A percentile compares a stretch with the other conserved stretches of the same genome.
Evolutionary conservation across 2,113 vertebrate species (phyloP).

Genomic region (Eclectus roratus): DNA sequence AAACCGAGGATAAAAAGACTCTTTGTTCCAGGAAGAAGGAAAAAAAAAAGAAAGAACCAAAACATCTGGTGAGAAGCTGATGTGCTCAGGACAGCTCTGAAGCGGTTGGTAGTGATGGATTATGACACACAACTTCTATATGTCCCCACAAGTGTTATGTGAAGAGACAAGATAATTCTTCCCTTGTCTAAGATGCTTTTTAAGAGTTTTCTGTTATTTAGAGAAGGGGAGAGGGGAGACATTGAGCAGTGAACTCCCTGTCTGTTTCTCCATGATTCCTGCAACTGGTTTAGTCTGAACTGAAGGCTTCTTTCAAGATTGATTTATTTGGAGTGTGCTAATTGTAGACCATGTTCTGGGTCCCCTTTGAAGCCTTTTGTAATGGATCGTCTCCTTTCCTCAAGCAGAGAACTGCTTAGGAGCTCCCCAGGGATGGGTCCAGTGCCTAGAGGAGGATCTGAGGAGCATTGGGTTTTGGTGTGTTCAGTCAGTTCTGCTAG

Average conservation of each 20-base stretch:
- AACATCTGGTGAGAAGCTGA: slow-evolving; percentile 50
- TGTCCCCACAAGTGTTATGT: background rate
- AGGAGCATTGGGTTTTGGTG: background rate
- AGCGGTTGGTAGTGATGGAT: slow-evolving; percentile 11
- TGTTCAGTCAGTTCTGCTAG: background rate
- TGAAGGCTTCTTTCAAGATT: background rate
- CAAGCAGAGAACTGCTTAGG: background rate
- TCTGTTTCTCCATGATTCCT: background rate
- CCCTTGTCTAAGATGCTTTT: background rate
- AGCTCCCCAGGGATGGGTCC: background rate
- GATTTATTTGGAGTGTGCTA: background rate
- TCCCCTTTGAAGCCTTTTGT: background rate
- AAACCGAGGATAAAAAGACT: slow-evolving; percentile 18
- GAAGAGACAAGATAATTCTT: slow-evolving; percentile 46
- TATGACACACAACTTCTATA: background rate
- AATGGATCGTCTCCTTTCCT: background rate
- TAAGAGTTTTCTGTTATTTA: background rate
- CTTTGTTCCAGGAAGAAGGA: background rate
- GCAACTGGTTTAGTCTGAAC: background rate
- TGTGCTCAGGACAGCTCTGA: slow-evolving; percentile 15
- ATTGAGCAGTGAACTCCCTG: background rate
- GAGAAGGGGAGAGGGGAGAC: background rate
- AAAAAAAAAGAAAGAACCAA: background rate
- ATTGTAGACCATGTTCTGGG: background rate
- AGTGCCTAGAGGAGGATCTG: background rate